Evolutionary conservation across 1,140 invertebrate species (phyloP).

Genomic region (Nixonia krombeini): DNA sequence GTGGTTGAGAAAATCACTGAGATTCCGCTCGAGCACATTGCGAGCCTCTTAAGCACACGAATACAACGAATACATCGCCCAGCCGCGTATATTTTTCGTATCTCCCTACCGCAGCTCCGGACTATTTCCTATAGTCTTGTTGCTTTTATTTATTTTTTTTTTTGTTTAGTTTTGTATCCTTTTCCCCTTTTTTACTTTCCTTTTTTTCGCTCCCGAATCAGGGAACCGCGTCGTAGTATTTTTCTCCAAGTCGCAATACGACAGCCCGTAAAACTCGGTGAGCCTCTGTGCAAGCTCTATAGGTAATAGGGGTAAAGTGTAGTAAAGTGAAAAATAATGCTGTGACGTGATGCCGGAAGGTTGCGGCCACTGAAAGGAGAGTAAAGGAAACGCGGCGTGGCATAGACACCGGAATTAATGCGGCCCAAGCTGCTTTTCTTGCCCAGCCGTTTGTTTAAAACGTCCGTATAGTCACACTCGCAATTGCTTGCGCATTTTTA

Average conservation of each 20-base stretch:
- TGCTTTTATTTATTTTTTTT: too few species aligned
- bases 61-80: too few species aligned
- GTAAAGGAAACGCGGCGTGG: conserved; percentile 6
- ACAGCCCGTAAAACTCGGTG: conserved; percentile 38
- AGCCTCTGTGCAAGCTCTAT: conserved; percentile 21
- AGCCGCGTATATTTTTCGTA: conserved; percentile 38
- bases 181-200: too few species aligned
- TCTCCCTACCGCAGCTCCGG: conserved; percentile 17
- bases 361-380: conserved; percentile 10
- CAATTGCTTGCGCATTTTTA: conserved; percentile 3
- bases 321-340: conserved; percentile 34
- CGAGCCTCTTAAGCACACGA: conserved; percentile 41
- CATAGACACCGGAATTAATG: conserved; percentile 13
- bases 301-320: conserved; percentile 33
- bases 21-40: conserved; percentile 34
- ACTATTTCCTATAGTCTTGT: conserved; percentile 34
- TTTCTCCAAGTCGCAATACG: conserved; percentile 38
- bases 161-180: too few species aligned
- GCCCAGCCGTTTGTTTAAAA: neutral
- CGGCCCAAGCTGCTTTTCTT: neutral
- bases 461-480: neutral
- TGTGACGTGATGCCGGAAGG: conserved; percentile 7
- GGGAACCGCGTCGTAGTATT: conserved; percentile 39
- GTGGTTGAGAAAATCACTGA: conserved; percentile 43
- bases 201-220: conserved; percentile 46